phyloP scores from a whole-genome alignment of 1,140 invertebrate species.

The Hermatobates lingyangjiaoensis region DNA sequence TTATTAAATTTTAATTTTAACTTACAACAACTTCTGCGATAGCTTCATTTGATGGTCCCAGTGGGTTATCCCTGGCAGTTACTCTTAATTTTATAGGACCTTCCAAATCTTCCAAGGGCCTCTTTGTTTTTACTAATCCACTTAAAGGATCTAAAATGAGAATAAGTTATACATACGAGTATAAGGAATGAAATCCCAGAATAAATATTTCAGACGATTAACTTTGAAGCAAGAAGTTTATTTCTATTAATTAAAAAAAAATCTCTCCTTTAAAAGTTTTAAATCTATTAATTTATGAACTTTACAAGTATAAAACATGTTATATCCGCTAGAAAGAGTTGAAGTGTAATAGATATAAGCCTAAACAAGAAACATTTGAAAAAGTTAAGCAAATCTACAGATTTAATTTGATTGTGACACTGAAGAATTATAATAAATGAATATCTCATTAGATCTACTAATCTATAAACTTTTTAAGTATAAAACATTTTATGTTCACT shows the following conservation, averaged over 20 bases:
- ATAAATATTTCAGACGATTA: conserved; percentile 52
- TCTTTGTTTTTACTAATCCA: conserved; percentile 50
- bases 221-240: conserved; percentile 10
- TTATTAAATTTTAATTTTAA: conserved; percentile 4
- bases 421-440: too few species aligned
- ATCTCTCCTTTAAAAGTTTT: neutral
- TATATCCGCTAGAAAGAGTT: neutral
- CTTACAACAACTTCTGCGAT: conserved; percentile 42
- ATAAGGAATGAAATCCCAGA: conserved; percentile 57
- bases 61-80: conserved; percentile 27
- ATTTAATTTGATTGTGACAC: too few species aligned
- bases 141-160: conserved; percentile 49
- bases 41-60: conserved; percentile 36
- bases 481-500: too few species aligned
- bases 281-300: neutral
- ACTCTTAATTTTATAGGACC: neutral
- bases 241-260: neutral
- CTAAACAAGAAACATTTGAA: too few species aligned
- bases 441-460: too few species aligned
- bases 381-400: too few species aligned
- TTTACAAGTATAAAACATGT: conserved; percentile 3
- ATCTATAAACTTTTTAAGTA: too few species aligned
- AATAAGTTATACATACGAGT: conserved; percentile 33
- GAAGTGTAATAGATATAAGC: too few species aligned
- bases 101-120: conserved; percentile 34